A percentile compares a stretch with the other conserved stretches of the same genome.
These are phyloP conservation scores for Campylomormyrus numenius DNA, from an alignment of 2,113 vertebrate species.

Conservation along the genomic window DNA sequence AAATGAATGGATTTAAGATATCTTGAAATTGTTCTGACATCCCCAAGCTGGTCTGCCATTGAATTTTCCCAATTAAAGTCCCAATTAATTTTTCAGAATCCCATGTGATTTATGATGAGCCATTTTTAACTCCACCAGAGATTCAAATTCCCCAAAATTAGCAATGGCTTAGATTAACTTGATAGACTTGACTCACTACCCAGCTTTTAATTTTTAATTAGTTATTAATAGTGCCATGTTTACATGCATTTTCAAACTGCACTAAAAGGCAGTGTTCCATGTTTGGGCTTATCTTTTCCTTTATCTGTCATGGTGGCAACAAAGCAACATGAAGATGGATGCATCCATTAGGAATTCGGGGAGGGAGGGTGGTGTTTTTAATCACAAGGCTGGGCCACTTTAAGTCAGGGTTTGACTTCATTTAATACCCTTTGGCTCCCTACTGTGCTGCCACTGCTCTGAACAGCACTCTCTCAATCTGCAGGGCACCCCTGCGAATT, in stretches of 20 bases:
- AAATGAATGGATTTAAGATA: not conserved
- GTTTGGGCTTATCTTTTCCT: not conserved
- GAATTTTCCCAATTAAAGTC: not conserved
- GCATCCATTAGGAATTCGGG: not conserved
- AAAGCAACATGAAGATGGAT: not conserved
- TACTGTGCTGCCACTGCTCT: not conserved
- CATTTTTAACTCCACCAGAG: not conserved
- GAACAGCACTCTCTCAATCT: constrained; percentile 1
- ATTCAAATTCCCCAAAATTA: not conserved
- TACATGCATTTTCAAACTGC: not conserved
- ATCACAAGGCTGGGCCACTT: not conserved
- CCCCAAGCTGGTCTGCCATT: not conserved
- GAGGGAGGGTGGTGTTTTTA: not conserved
- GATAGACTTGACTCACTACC: not conserved
- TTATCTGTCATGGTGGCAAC: not conserved
- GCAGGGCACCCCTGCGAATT: constrained; percentile 5
- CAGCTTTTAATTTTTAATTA: not conserved
- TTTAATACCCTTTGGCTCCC: constrained; percentile 5
- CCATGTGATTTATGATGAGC: not conserved
- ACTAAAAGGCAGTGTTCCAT: not conserved
- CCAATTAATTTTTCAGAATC: not conserved
- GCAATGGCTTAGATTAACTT: not conserved
- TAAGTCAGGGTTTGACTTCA: not conserved
- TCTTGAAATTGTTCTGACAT: not conserved
- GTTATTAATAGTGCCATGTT: not conserved